Conservation (phyloP, 35 echinoderm and acorn worm genomes). For the Anneissia japonica region DNA sequence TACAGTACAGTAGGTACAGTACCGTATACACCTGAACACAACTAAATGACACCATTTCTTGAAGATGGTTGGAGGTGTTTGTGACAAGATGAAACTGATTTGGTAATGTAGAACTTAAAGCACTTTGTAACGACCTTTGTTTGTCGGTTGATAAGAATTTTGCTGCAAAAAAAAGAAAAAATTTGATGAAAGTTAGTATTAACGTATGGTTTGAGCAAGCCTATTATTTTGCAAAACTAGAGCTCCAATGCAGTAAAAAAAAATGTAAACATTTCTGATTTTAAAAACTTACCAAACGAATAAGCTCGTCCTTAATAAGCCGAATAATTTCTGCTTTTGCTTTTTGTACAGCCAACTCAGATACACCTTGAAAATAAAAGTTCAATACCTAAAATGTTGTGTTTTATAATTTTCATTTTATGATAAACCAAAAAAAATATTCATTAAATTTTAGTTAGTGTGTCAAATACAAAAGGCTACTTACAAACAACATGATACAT, state of each 20-base stretch:
- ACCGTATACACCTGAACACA: too few species aligned
- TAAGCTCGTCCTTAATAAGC: constrained; percentile 88
- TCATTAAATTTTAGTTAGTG: too few species aligned
- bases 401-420: too few species aligned
- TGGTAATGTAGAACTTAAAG: constrained; percentile 15
- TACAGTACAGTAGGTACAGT: too few species aligned
- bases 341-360: constrained; percentile 91
- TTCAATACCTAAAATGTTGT: not conserved
- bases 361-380: constrained; percentile 64
- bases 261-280: not conserved
- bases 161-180: constrained; percentile 67
- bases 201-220: not conserved
- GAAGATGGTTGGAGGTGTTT: too few species aligned
- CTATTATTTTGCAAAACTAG: not conserved
- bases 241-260: not conserved
- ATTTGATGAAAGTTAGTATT: constrained; percentile 7
- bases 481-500: too few species aligned
- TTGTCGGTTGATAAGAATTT: constrained; percentile 98
- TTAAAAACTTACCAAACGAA: constrained; percentile 80
- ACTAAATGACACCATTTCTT: too few species aligned
- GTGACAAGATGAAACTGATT: too few species aligned
- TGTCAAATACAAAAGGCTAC: too few species aligned
- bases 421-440: too few species aligned
- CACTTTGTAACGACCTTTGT: constrained; percentile 96
- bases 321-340: constrained; percentile 94